These are phyloP conservation scores for Coregonus clupeaformis DNA, from an alignment of 2,113 vertebrate genomes.

Conservation along the genomic window DNA sequence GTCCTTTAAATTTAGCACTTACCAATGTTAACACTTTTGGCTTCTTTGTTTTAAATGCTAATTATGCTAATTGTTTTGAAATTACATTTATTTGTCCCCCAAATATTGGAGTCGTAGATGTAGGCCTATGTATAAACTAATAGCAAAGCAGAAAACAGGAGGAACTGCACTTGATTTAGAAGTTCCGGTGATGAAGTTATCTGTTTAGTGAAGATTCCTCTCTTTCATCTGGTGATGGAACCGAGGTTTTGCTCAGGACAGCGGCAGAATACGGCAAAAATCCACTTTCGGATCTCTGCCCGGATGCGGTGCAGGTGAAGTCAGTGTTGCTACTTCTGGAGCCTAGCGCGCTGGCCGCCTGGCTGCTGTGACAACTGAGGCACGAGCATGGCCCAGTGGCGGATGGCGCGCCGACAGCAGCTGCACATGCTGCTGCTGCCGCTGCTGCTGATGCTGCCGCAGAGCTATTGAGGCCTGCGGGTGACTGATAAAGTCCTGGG, in stretches of 20 bases:
- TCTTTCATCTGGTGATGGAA: constrained; percentile 89
- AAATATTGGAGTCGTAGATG: not conserved
- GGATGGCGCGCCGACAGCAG: constrained; percentile 78
- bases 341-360: constrained; percentile 82
- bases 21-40: not conserved
- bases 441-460: constrained; percentile 84
- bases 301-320: constrained; percentile 86
- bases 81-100: not conserved
- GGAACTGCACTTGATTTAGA: not conserved
- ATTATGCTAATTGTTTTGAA: not conserved
- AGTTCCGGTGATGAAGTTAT: constrained; percentile 77
- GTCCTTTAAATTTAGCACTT: not conserved
- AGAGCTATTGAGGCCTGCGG: constrained; percentile 85
- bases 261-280: constrained; percentile 95
- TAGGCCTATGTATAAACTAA: not conserved
- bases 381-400: constrained; percentile 85
- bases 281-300: constrained; percentile 90
- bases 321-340: constrained; percentile 77
- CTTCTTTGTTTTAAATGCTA: not conserved
- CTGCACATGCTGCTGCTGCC: constrained; percentile 80
- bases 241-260: constrained; percentile 91
- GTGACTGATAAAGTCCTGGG: constrained; percentile 93
- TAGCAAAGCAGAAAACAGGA: not conserved
- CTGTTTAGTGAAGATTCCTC: constrained; percentile 91
- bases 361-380: constrained; percentile 93